These are phyloP conservation scores for Callosobruchus maculatus DNA, from an alignment of 2,888 invertebrate species.

Conservation along the genomic window DNA sequence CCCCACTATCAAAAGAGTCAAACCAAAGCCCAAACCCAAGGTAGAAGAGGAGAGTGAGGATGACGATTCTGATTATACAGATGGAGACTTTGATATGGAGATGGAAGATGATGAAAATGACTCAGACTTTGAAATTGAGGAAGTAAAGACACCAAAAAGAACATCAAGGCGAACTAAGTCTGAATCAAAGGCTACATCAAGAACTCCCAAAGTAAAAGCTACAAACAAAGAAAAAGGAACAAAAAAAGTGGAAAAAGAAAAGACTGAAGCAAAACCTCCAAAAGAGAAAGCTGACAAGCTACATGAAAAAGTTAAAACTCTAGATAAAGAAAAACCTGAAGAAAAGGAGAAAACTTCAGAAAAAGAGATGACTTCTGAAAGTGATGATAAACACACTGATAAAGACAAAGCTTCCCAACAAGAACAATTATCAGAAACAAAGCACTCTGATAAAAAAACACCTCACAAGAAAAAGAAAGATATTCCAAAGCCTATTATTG, in stretches of 20 bases:
- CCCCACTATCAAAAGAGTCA: slow-evolving; percentile 20
- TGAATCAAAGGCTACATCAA: neutral
- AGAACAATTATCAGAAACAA: slow-evolving; percentile 39
- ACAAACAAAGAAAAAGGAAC: slow-evolving; percentile 9
- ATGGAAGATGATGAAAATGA: slow-evolving; percentile 50
- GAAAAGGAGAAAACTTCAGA: slow-evolving; percentile 17
- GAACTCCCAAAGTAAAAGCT: slow-evolving; percentile 6
- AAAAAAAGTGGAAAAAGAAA: slow-evolving; percentile 11
- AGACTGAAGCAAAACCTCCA: neutral
- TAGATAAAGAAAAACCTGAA: slow-evolving; percentile 19
- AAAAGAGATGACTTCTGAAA: slow-evolving; percentile 51
- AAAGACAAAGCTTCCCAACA: slow-evolving; percentile 17
- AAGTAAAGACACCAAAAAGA: slow-evolving; percentile 19
- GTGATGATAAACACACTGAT: slow-evolving; percentile 33
- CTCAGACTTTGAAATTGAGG: slow-evolving; percentile 50
- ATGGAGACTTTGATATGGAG: slow-evolving; percentile 43
- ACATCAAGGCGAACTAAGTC: slow-evolving; percentile 5
- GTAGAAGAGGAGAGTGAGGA: slow-evolving; percentile 15
- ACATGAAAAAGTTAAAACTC: slow-evolving; percentile 37
- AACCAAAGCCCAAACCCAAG: slow-evolving; percentile 10
- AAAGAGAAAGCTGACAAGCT: slow-evolving; percentile 9
- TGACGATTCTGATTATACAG: slow-evolving; percentile 47
- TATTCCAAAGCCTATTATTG: slow-evolving; percentile 52
- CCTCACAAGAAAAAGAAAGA: slow-evolving; percentile 48
- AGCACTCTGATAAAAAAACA: slow-evolving; percentile 31